These are phyloP conservation scores for Cepaea nemoralis DNA, from an alignment of 1,140 invertebrate genomes.

Conservation along the genomic window DNA sequence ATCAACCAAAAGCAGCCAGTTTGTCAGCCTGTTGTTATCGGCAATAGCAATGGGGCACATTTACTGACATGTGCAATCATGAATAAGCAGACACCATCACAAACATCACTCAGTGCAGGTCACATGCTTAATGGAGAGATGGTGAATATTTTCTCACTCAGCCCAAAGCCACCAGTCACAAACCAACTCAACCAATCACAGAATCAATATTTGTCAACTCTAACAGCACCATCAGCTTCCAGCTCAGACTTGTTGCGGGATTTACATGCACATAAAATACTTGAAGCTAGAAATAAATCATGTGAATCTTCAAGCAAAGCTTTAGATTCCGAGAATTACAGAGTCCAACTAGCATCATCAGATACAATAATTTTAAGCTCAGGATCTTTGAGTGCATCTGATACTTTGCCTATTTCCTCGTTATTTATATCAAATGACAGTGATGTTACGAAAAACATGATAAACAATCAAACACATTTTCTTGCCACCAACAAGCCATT, in stretches of 20 bases:
- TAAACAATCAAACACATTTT: neutral
- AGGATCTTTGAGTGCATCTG: neutral
- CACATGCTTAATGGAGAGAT: neutral
- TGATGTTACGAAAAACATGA: neutral
- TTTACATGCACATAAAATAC: neutral
- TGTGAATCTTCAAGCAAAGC: neutral
- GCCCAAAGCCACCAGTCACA: neutral
- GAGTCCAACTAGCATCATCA: neutral
- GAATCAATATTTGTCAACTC: neutral
- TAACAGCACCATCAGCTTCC: neutral
- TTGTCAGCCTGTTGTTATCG: neutral
- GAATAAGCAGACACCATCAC: neutral
- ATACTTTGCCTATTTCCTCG: constrained; percentile 7
- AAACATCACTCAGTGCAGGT: neutral
- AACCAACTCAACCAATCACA: neutral
- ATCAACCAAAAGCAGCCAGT: neutral
- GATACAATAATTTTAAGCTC: constrained; percentile 18
- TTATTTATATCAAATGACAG: neutral
- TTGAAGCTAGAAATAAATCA: neutral
- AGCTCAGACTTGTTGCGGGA: neutral
- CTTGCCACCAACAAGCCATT: neutral
- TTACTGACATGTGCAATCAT: neutral
- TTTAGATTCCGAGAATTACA: neutral
- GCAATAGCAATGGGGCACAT: constrained; percentile 7
- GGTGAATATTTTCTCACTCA: neutral